phyloP scores from a whole-genome alignment of 2,888 invertebrate species.

The Rhodophaea formosa region DNA sequence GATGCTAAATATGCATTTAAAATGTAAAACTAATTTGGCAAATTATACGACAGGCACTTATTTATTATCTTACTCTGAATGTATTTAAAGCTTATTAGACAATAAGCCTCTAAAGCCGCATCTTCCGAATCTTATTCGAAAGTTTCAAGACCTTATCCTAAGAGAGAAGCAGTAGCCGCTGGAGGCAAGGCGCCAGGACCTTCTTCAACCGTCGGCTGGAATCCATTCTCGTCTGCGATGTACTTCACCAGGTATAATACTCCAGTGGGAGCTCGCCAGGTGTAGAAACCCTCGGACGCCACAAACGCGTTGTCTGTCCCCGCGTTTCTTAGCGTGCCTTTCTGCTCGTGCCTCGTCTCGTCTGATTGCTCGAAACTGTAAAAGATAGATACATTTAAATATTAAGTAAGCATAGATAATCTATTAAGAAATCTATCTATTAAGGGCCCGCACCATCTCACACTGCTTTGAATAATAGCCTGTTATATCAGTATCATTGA shows the following conservation, averaged over 20 bases:
- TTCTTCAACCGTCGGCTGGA: conserved; percentile 52
- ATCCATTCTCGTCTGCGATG: conserved; percentile 74
- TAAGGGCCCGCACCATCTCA: no score
- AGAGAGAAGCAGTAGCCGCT: conserved; percentile 23
- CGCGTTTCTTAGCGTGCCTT: conserved; percentile 54
- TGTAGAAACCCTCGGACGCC: conserved; percentile 56
- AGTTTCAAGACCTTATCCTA: neutral
- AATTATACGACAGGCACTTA: neutral
- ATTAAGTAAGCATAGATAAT: no score
- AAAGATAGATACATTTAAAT: conserved; percentile 12
- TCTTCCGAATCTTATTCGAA: neutral
- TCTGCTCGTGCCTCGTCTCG: conserved; percentile 62
- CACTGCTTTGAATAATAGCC: no score
- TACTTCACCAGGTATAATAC: conserved; percentile 63
- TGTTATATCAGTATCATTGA: no score
- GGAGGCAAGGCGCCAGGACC: conserved; percentile 37
- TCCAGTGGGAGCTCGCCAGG: conserved; percentile 66
- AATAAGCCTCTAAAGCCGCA: no score
- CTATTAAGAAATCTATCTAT: no score
- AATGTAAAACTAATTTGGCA: neutral
- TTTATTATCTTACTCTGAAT: neutral
- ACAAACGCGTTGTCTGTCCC: conserved; percentile 41
- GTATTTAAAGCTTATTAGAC: no score
- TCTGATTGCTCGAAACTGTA: conserved; percentile 66
- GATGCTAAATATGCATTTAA: neutral